phyloP scores from a whole-genome alignment of 2,113 vertebrate species.

The Cervus canadensis region DNA sequence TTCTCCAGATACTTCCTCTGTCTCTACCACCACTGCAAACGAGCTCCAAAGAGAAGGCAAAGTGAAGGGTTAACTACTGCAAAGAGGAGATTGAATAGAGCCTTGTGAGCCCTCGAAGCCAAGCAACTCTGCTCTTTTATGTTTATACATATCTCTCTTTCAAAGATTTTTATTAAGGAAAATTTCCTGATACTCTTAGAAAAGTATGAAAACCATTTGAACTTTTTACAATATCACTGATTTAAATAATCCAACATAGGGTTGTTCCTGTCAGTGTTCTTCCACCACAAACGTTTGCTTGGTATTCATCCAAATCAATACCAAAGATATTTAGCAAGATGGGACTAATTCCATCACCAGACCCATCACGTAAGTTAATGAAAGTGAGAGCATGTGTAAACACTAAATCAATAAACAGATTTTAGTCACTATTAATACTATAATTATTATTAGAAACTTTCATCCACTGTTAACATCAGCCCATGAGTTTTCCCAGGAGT shows the following conservation, averaged over 20 bases:
- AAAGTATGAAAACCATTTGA: not conserved
- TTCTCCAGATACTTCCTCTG: not conserved
- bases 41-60: not conserved
- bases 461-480: not conserved
- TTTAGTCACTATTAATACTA: not conserved
- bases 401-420: not conserved
- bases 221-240: not conserved
- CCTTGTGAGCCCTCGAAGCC: not conserved
- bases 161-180: not conserved
- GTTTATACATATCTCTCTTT: not conserved
- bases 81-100: not conserved
- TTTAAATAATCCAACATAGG: not conserved
- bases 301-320: not conserved
- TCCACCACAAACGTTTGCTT: not conserved
- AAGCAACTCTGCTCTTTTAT: not conserved
- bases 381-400: not conserved
- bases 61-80: not conserved
- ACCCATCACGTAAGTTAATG: not conserved
- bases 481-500: not conserved
- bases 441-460: not conserved
- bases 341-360: not conserved
- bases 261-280: not conserved
- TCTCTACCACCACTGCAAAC: not conserved
- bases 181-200: not conserved
- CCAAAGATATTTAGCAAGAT: not conserved